Conservation (phyloP, 2,888 invertebrate species). For the Hyposoter didymator region DNA sequence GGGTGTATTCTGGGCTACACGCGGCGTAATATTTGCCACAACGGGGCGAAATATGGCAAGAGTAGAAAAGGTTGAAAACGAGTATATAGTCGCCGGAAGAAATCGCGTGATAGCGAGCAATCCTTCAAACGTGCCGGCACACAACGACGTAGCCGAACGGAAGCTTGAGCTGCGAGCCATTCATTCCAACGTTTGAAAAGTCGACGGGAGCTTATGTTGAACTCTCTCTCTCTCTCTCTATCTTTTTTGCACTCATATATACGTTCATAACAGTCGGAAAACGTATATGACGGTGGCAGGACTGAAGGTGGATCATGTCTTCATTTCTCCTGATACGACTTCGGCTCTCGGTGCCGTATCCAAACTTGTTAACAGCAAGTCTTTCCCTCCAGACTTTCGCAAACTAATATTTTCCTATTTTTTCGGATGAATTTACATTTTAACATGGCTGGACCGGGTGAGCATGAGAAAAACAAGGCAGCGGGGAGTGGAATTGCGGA, state of each 20-base stretch:
- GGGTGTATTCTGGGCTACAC: not conserved
- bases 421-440: not conserved
- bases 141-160: constrained; percentile 56
- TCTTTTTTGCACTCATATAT: not conserved
- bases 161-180: constrained; percentile 67
- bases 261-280: not conserved
- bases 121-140: constrained; percentile 64
- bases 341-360: constrained; percentile 5
- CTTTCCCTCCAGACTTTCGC: not conserved
- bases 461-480: not conserved
- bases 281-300: not conserved
- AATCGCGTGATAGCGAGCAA: constrained; percentile 69
- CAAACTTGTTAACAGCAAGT: constrained; percentile 1
- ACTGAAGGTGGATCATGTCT: constrained; percentile 38
- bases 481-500: not conserved
- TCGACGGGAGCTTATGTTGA: constrained; percentile 66
- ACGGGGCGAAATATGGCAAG: constrained; percentile 1
- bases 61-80: constrained; percentile 37
- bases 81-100: constrained; percentile 32
- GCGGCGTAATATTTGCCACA: constrained; percentile 21
- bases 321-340: constrained; percentile 50
- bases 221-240: constrained; percentile 45
- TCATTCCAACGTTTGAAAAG: constrained; percentile 70
- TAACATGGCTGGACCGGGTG: not conserved
- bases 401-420: not conserved